A percentile compares a stretch with the other conserved stretches of the same genome.
These are phyloP conservation scores for Rhingia campestris DNA, from an alignment of 2,888 invertebrate genomes.

Conservation along the genomic window DNA sequence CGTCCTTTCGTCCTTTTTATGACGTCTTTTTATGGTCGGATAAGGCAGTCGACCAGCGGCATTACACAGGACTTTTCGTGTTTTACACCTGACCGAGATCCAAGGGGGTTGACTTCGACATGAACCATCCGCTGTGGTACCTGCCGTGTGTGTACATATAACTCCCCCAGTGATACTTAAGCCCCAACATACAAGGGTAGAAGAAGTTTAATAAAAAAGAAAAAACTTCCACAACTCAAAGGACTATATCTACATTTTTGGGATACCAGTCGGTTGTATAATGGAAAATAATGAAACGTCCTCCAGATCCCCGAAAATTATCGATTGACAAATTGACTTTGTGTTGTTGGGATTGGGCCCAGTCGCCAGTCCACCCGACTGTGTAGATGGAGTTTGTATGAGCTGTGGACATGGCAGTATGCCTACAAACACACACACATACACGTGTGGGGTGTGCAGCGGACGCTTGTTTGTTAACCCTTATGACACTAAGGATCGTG, in stretches of 20 bases:
- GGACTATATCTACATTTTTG: conserved; percentile 23
- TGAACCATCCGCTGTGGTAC: background rate
- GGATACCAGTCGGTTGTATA: conserved; percentile 41
- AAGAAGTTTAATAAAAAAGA: background rate
- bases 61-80: conserved; percentile 33
- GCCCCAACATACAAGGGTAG: conserved; percentile 18
- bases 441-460: background rate
- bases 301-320: conserved; percentile 67
- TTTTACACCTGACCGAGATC: conserved; percentile 18
- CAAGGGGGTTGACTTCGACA: background rate
- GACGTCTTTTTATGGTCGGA: conserved; percentile 59
- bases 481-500: conserved; percentile 64
- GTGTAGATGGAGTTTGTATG: background rate
- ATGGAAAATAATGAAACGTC: conserved; percentile 63
- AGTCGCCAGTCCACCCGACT: background rate
- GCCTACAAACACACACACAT: too few relatives aligned
- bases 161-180: conserved; percentile 28
- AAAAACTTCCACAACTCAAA: background rate
- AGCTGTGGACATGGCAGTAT: too few relatives aligned
- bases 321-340: conserved; percentile 72
- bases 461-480: conserved; percentile 44
- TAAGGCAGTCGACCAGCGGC: conserved; percentile 43
- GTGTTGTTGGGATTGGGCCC: conserved; percentile 3
- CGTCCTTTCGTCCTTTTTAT: conserved; percentile 54
- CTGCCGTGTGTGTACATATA: conserved; percentile 12